These are phyloP conservation scores for Euplexia lucipara DNA, from an alignment of 2,888 invertebrate species.

Conservation along the genomic window DNA sequence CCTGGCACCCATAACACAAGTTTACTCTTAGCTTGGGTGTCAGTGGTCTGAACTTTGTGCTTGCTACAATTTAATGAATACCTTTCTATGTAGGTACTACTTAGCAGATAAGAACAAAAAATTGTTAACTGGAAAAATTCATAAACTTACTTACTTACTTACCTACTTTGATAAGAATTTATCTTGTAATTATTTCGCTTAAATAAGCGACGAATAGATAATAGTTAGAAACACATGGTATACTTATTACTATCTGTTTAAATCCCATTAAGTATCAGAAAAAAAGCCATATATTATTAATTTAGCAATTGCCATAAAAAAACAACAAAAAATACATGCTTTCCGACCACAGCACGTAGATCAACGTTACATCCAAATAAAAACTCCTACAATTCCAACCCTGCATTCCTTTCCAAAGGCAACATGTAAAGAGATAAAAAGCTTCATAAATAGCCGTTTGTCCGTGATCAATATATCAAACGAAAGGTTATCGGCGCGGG, in stretches of 20 bases:
- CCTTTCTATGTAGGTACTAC: no score
- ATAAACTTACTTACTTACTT: no score
- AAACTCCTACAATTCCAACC: constrained; percentile 20
- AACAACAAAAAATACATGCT: not conserved
- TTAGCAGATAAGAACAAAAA: no score
- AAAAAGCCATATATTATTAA: constrained; percentile 1
- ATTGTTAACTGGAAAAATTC: no score
- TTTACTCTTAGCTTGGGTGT: no score
- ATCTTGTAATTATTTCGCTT: no score
- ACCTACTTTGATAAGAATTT: no score
- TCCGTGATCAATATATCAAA: constrained; percentile 60
- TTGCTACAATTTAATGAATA: no score
- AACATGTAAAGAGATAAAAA: constrained; percentile 55
- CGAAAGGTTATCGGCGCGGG: constrained; percentile 54
- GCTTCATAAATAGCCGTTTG: constrained; percentile 45
- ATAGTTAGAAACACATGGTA: no score
- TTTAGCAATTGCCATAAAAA: not conserved
- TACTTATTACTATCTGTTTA: not conserved
- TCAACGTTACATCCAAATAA: constrained; percentile 36
- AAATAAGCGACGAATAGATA: no score
- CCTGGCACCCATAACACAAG: no score
- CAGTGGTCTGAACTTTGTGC: no score
- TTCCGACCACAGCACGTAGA: not conserved
- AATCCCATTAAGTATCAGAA: not conserved
- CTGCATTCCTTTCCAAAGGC: constrained; percentile 24